Evolutionary conservation across 2,888 invertebrate species (phyloP), one percentile per base, ranked within the genome.

Genomic region (Dasypogon diadema): DNA sequence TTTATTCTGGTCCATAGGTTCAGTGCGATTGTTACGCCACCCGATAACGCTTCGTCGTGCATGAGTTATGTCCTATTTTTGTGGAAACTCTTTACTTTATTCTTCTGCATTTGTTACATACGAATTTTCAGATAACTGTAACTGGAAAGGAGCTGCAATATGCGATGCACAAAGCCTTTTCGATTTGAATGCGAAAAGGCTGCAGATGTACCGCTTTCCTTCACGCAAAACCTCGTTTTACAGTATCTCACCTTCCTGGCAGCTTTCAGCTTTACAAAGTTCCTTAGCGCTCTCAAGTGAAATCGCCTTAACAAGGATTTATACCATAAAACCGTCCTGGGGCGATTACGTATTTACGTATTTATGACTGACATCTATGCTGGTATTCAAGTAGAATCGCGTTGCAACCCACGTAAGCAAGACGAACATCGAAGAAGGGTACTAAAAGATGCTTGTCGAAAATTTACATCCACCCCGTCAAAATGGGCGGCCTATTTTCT

Each of bases 261-360:
- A 70, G 34, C 30, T 54, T 70, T 30, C 18, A 34, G 54, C 6
- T 70, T 70, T 46, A 70, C 18, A 70, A 70, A 54, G 18, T 16
- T 16, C 12, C 14, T 24, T 51, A 26, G 10, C 24, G 10, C 18
- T 26, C 51, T 48, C 30, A 70, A 51, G 30, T 10, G 26, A 12
- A 70, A 70, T 70, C 70, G 24, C 21, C 54, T 54, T 70, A 70
- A 54, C 54, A 70, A 70, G 70, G 70, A 70, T 70, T 70, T 70
- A 70, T 70, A 21, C 70, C 34, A 54, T 26, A 22, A n/a, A 70
- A 70, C 51, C 70, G 22, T 54, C 51, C 70, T 70, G 70, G 34
- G 70, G 70, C 30, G 70, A 70, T 70, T 70, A 70, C 54, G 54
- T 70, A 54, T 70, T 70, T 70, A 70, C 54, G 70, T 70, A 70